These are phyloP conservation scores for Macrocentrus cingulum DNA, from an alignment of 1,140 invertebrate genomes.

Conservation along the genomic window DNA sequence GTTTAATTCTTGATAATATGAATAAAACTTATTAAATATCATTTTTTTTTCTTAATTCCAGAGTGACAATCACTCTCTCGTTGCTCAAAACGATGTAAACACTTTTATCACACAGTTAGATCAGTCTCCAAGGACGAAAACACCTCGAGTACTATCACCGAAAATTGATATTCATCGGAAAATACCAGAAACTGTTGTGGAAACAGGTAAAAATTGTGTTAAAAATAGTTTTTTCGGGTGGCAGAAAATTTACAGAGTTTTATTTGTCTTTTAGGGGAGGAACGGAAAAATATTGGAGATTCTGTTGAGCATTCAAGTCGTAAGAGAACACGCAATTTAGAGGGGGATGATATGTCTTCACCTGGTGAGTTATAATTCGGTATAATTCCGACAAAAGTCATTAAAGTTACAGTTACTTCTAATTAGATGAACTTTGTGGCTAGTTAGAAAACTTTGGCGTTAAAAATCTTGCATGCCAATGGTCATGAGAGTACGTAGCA, in stretches of 20 bases:
- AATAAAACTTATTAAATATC: not conserved
- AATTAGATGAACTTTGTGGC: slow-evolving; percentile 37
- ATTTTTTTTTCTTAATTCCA: not conserved
- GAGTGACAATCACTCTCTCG: not conserved
- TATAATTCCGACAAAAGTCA: slow-evolving; percentile 27
- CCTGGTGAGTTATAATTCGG: slow-evolving; percentile 53
- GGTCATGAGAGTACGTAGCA: slow-evolving; percentile 21
- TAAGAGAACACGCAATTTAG: slow-evolving; percentile 54
- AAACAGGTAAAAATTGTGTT: not conserved
- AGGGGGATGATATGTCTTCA: slow-evolving; percentile 49
- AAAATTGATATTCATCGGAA: not conserved
- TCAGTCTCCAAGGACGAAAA: slow-evolving; percentile 38
- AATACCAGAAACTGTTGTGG: too few relatives aligned
- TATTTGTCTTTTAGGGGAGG: slow-evolving; percentile 1
- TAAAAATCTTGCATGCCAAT: slow-evolving; percentile 34
- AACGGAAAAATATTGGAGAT: too few relatives aligned
- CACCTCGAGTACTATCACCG: not conserved
- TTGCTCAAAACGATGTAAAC: slow-evolving; percentile 23
- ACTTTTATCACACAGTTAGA: slow-evolving; percentile 47
- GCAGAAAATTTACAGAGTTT: not conserved
- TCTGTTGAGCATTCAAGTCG: too few relatives aligned
- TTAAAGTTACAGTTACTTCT: slow-evolving; percentile 36
- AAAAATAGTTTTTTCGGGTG: too few relatives aligned
- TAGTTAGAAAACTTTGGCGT: slow-evolving; percentile 46
- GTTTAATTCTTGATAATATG: too few relatives aligned